Conservation (phyloP, 2,797 vertebrate genomes). For the Catamblyrhynchus diadema region DNA sequence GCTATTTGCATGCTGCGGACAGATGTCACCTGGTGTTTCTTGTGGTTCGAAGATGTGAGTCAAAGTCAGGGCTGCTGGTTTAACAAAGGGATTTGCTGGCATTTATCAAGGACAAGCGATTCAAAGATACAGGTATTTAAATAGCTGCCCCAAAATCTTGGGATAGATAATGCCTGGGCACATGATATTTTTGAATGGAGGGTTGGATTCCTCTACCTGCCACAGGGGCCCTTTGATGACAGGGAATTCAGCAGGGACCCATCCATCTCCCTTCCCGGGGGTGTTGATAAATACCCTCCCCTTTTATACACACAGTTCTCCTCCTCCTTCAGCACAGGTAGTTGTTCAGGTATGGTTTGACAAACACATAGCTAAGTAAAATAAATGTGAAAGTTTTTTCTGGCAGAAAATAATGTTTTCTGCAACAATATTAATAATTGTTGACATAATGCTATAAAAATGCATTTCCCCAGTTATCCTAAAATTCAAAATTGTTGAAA, state of each 20-base stretch:
- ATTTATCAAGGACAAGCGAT: background rate
- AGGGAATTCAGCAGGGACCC: background rate
- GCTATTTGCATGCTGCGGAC: background rate
- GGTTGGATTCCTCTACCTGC: background rate
- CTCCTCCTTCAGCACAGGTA: background rate
- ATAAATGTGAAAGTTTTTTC: background rate
- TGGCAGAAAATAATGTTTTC: background rate
- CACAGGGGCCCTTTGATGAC: background rate
- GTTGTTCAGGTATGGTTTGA: background rate
- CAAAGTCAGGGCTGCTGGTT: background rate
- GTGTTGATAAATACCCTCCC: background rate
- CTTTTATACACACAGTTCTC: background rate
- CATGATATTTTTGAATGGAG: background rate
- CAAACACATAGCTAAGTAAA: background rate
- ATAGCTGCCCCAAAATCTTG: background rate
- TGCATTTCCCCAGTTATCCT: background rate
- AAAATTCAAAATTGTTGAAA: background rate
- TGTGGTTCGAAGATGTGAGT: background rate
- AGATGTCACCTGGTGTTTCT: background rate
- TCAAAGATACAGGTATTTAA: background rate
- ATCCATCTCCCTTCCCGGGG: background rate
- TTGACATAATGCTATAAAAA: background rate
- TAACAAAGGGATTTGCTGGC: background rate
- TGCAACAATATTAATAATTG: background rate
- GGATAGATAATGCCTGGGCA: background rate